Conservation (phyloP, 2,888 invertebrate species). For the Atrina japonica region DNA sequence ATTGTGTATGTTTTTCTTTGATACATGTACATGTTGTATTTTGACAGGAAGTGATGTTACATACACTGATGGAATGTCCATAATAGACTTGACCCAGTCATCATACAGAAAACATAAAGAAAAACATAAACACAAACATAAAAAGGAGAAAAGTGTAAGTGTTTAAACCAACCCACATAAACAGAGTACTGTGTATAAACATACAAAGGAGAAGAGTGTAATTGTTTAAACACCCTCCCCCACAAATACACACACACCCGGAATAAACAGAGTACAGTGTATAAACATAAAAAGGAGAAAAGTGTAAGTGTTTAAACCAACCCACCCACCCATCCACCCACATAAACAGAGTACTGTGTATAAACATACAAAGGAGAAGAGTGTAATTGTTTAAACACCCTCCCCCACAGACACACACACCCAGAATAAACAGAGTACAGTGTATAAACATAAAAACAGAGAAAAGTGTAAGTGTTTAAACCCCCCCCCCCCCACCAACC, state of each 20-base stretch:
- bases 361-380: neutral
- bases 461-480: slow-evolving; percentile 63
- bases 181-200: neutral
- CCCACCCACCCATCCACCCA: neutral
- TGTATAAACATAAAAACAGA: slow-evolving; percentile 65
- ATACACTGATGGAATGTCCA: neutral
- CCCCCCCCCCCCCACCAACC: too few species aligned
- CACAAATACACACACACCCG: neutral
- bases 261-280: neutral
- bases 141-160: slow-evolving; percentile 69
- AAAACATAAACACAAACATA: slow-evolving; percentile 62
- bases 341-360: too few species aligned
- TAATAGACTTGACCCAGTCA: neutral
- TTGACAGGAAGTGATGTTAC: neutral
- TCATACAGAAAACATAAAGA: slow-evolving; percentile 28
- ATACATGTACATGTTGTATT: too few species aligned
- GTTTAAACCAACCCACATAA: too few species aligned
- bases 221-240: too few species aligned
- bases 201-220: neutral
- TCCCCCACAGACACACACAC: neutral
- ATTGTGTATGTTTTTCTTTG: too few species aligned
- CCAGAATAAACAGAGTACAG: neutral
- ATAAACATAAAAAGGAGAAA: slow-evolving; percentile 69
- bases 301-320: slow-evolving; percentile 63
- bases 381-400: neutral